Base-by-base conservation (phyloP, 2,113 vertebrate species). In the Gobio gobio region DNA sequence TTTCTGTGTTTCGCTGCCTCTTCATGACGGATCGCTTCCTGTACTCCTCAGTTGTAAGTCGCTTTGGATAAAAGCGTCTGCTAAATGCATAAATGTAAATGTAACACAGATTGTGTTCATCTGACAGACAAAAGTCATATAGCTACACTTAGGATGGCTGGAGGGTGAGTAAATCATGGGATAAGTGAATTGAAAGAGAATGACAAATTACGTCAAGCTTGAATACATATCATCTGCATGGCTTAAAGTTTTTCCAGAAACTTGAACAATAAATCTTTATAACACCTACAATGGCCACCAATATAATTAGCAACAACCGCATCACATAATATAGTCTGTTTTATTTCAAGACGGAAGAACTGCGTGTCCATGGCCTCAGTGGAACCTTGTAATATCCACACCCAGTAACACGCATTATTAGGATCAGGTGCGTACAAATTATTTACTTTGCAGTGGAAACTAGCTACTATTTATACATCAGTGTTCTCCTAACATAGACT, bases 361-460 rank as follows among this genome's bases (percentile, higher is more conserved):
- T 58, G 22, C 24, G 1, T 29, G 63, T 70, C 12, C 22, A 24
- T 82, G 80, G 40, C 29, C 49, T 72, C 80, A 72, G 18, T 70
- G 64, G 22, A 58, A 70, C 80, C 20, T 58, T 58, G 20, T 24
- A 70, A 72, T 56, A 72, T 58, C 18, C 2, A 16, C 26, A 54
- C 29, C 45, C 26, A 82, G 47, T 40, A 40, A 70, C 63, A 68
- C 12, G 13, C 7, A 49, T 54, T 83, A 83, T 56, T 83, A n/a
- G 72, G 40, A 78, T 84, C 80, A 82, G 54, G 29, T 58, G 73
- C 77, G 73, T 33, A 40, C 64, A 86, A 86, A 66, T 3, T 6
- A 54, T 87, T 74, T 78, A 74, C 49, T 16, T 51, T 75, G 78
- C 49, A 70, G 63, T 86, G 89, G 84, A 88, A 88, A 89, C 88